A percentile compares a stretch with the other conserved stretches of the same genome.
phyloP scores from a whole-genome alignment of 2,797 vertebrate genomes.

The Leucoraja ocellata region DNA sequence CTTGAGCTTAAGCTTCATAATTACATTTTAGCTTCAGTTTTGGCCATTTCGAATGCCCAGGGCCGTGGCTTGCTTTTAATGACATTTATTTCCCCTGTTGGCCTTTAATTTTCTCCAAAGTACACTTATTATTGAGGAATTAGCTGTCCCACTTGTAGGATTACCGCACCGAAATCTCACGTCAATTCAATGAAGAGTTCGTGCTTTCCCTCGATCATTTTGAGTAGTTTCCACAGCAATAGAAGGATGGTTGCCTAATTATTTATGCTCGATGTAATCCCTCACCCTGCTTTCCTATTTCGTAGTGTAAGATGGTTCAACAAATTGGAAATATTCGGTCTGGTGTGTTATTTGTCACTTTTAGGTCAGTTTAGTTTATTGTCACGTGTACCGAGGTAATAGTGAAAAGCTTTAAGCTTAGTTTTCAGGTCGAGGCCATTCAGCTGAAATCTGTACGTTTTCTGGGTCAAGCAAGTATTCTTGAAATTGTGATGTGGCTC shows the following conservation, averaged over 20 bases:
- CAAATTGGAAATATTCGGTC: neutral
- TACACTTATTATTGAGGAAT: neutral
- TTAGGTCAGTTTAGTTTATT: too few species aligned
- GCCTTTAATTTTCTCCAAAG: neutral
- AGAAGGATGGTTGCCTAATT: neutral
- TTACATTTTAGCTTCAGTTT: neutral
- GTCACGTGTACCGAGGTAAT: too few species aligned
- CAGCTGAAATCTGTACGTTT: too few species aligned
- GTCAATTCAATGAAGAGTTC: neutral
- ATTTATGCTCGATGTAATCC: conserved; percentile 30
- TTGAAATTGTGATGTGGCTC: too few species aligned
- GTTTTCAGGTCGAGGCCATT: too few species aligned
- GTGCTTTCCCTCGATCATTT: neutral
- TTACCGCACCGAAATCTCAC: neutral
- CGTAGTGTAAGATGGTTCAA: neutral
- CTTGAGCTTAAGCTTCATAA: neutral
- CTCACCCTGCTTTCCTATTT: neutral
- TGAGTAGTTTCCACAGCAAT: conserved; percentile 41
- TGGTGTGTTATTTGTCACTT: too few species aligned
- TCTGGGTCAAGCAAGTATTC: too few species aligned
- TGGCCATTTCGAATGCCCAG: neutral
- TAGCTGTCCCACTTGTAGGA: neutral
- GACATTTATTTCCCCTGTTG: neutral
- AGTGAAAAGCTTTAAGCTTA: too few species aligned
- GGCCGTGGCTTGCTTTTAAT: neutral